Percentiles rank a stretch among this genome's conserved stretches.
These are phyloP conservation scores for Hucho hucho DNA, from an alignment of 2,113 vertebrate genomes.

Conservation along the genomic window DNA sequence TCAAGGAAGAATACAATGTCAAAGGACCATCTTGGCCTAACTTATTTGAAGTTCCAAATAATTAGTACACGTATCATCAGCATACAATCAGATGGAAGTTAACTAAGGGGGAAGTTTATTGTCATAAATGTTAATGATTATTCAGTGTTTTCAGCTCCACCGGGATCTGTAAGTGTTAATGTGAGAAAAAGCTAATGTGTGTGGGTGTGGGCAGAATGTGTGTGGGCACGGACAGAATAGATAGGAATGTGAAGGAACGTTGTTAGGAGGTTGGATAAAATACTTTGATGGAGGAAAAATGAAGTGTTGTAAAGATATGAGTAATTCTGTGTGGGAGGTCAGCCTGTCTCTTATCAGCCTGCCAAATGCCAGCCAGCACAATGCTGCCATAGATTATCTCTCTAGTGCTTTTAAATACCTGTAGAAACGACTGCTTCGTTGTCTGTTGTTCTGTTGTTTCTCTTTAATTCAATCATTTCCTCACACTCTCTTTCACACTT, in stretches of 20 bases:
- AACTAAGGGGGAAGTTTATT: not conserved
- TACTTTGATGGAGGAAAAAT: slow-evolving; percentile 58
- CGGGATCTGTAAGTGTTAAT: too few species aligned
- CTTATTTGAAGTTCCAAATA: too few species aligned
- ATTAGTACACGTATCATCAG: too few species aligned
- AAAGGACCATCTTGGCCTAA: too few species aligned
- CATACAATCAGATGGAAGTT: too few species aligned
- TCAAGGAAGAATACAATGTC: too few species aligned
- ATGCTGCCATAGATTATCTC: slow-evolving; percentile 32
- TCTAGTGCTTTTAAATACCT: not conserved
- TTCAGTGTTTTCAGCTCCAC: not conserved
- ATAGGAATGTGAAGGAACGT: slow-evolving; percentile 46
- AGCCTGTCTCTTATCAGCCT: slow-evolving; percentile 66
- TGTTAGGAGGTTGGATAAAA: slow-evolving; percentile 55
- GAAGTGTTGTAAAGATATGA: slow-evolving; percentile 71
- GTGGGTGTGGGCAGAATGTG: slow-evolving; percentile 5
- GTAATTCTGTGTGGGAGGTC: slow-evolving; percentile 76
- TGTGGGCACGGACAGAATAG: slow-evolving; percentile 7
- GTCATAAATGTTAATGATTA: not conserved
- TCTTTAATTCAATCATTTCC: not conserved
- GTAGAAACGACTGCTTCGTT: not conserved
- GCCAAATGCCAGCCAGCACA: slow-evolving; percentile 63
- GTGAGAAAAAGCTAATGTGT: not conserved
- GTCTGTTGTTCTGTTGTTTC: not conserved
- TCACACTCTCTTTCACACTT: not conserved